phyloP scores from a whole-genome alignment of 2,113 vertebrate species.

The Zosterops lateralis region DNA sequence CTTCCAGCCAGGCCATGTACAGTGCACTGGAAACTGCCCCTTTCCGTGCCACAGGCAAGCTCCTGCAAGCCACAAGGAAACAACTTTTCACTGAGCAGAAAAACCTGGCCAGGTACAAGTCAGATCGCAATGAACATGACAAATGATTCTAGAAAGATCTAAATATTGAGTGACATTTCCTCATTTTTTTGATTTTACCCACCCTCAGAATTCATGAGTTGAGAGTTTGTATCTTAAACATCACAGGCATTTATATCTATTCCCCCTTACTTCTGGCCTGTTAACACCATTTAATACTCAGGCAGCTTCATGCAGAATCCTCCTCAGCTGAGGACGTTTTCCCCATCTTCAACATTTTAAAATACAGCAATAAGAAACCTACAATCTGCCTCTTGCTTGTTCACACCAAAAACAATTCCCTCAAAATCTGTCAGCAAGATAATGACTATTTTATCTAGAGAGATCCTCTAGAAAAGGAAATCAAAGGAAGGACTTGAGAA shows the following conservation, averaged over 20 bases:
- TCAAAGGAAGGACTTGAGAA: background rate
- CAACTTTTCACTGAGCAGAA: background rate
- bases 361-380: background rate
- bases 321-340: background rate
- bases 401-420: background rate
- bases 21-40: constrained; percentile 92
- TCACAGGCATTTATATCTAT: background rate
- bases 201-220: background rate
- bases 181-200: background rate
- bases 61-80: constrained; percentile 74
- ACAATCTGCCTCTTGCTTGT: background rate
- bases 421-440: background rate
- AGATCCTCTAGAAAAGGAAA: background rate
- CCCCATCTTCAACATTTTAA: background rate
- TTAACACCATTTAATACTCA: background rate
- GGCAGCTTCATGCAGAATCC: background rate
- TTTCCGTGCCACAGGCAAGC: constrained; percentile 93
- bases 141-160: background rate
- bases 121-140: background rate
- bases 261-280: background rate
- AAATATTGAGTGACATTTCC: background rate
- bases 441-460: background rate
- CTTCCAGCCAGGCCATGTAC: constrained; percentile 98
- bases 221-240: background rate
- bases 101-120: background rate